These are phyloP conservation scores for Labeo calbasu DNA, from an alignment of 2,797 vertebrate genomes.

Conservation along the genomic window DNA sequence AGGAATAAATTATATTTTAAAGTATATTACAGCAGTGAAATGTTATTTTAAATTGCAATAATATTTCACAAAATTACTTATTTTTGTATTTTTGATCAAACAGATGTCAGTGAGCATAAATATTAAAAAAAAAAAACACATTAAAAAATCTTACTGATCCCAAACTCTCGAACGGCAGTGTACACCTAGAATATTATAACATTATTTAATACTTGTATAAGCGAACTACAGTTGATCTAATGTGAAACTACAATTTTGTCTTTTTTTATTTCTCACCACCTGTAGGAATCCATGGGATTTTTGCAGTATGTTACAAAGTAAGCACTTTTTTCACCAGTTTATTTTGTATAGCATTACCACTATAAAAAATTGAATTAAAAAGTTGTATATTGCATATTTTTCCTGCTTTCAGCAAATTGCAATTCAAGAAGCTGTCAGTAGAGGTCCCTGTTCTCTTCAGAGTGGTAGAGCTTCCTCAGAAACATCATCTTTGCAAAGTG, in stretches of 20 bases:
- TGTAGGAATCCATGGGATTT: slow-evolving; percentile 90
- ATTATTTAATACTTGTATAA: background rate
- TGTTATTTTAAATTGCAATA: no score
- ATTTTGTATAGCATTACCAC: background rate
- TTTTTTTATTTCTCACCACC: slow-evolving; percentile 15
- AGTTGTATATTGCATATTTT: background rate
- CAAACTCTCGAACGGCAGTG: background rate
- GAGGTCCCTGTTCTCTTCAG: slow-evolving; percentile 87
- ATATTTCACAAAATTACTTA: no score
- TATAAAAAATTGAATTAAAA: background rate
- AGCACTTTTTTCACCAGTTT: slow-evolving; percentile 56
- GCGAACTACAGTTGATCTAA: background rate
- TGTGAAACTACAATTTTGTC: background rate
- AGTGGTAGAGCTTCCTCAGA: slow-evolving; percentile 82
- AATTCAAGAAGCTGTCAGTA: slow-evolving; percentile 81
- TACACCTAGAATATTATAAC: background rate
- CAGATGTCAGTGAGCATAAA: no score
- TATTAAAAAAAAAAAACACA: no score
- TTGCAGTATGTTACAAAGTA: slow-evolving; percentile 89
- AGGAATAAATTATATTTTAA: no score
- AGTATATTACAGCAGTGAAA: no score
- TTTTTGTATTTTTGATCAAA: no score
- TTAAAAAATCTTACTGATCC: no score
- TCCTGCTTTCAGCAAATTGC: slow-evolving; percentile 75
- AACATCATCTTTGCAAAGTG: slow-evolving; percentile 86